Percentiles rank a stretch among this genome's conserved stretches.
Conservation (phyloP, 2,888 invertebrate species). For the Drosophila meridionalis region DNA sequence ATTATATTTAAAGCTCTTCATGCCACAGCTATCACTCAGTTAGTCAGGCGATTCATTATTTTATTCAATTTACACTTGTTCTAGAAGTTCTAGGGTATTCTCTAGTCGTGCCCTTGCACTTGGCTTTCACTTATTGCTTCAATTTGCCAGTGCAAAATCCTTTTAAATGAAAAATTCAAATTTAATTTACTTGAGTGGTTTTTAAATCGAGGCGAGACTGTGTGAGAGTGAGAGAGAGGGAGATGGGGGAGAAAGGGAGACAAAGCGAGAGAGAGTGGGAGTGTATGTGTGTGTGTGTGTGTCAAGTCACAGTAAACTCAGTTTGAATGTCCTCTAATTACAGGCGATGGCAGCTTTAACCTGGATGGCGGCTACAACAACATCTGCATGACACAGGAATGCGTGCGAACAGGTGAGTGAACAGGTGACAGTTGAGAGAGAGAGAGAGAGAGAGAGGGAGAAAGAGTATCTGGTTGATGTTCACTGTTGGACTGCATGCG, state of each 20-base stretch:
- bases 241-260: no score
- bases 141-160: conserved; percentile 23
- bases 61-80: no score
- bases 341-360: conserved; percentile 52
- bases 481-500: background rate
- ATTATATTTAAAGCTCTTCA: background rate
- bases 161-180: conserved; percentile 67
- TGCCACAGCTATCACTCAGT: background rate
- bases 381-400: conserved; percentile 87
- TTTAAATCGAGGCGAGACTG: conserved; percentile 36
- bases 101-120: background rate
- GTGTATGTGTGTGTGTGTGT: conserved; percentile 23
- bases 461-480: background rate
- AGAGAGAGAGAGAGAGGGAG: background rate
- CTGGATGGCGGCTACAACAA: conserved; percentile 50
- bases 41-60: background rate
- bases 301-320: conserved; percentile 26
- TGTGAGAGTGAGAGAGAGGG: background rate
- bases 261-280: background rate
- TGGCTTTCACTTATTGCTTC: background rate
- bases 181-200: conserved; percentile 72
- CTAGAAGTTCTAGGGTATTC: conserved; percentile 9
- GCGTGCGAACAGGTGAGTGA: conserved; percentile 87
- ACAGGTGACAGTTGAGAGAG: background rate
- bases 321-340: conserved; percentile 49